phyloP scores from a whole-genome alignment of 2,797 vertebrate genomes.

The Hafferia zeledoni region DNA sequence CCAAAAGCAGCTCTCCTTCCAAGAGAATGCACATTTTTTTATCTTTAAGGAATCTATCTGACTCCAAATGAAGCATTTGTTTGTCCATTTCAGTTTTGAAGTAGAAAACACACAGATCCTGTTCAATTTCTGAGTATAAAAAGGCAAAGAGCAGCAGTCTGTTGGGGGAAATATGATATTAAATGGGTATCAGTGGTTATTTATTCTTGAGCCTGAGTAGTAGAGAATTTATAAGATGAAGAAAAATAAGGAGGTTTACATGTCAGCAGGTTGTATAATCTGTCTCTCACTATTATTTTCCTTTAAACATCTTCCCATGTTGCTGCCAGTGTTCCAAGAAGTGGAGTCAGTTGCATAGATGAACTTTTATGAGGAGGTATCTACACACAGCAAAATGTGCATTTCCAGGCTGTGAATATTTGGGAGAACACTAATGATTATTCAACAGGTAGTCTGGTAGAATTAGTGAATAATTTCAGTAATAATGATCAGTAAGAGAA shows the following conservation, averaged over 20 bases:
- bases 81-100: not conserved
- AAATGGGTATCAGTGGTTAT: not conserved
- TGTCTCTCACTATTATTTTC: not conserved
- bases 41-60: not conserved
- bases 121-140: not conserved
- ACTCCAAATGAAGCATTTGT: not conserved
- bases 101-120: not conserved
- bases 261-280: not conserved
- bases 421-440: not conserved
- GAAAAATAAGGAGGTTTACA: not conserved
- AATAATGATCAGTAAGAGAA: not conserved
- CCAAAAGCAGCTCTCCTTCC: not conserved
- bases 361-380: not conserved
- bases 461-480: not conserved
- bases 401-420: not conserved
- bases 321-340: not conserved
- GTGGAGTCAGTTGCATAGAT: not conserved
- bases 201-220: not conserved
- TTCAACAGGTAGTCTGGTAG: not conserved
- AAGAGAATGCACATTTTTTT: not conserved
- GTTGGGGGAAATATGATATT: not conserved
- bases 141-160: not conserved
- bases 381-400: not conserved
- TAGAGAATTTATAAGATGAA: not conserved
- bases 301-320: not conserved